Evolutionary conservation across 2,797 vertebrate genomes (phyloP), one percentile per base, ranked within the genome.

Genomic region (Taenioides sp.): DNA sequence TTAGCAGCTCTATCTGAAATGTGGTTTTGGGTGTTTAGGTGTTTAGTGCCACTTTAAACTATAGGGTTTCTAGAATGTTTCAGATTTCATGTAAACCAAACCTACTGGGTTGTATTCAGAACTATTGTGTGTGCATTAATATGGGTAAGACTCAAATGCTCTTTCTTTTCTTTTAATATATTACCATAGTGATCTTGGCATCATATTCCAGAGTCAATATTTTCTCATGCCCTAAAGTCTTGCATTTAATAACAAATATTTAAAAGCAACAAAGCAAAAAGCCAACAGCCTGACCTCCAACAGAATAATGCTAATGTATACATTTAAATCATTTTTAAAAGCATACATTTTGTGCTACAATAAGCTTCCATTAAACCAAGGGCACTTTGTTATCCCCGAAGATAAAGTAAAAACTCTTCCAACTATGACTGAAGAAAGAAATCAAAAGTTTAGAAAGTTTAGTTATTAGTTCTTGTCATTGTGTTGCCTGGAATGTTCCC

Each of bases 351-450:
- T 47, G 43, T 47, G 14, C 43, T 16, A 47, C 11, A 16, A 47
- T 47, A 16, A 47, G 12, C 12, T 25, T 71, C 52, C 17, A 74
- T 47, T 65, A 72, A 59, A 58, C 80, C 79, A 0, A 54, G 64
- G 71, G 81, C 66, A 25, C 25, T 16, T 27, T 43, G 1, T 23
- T 47, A 43, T 11, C 23, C 25, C 55, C 16, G 12, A 17, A 16
- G 23, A 27, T 23, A 58, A 9, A 40, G 37, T 20, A 22, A 12
- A 40, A 16, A 47, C 43, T 16, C 12, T 47, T 47, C 16, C 34
- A 37, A 37, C 34, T 37, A 37, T 2, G 9, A 10, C 9, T 37
- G 34, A 37, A 47, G 43, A 47, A 37, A 47, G 43, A 47, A 47
- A 47, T 10, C 34, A 37, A 7, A 37, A 37, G 12, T 47, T 47